A percentile compares a stretch with the other conserved stretches of the same genome.
Evolutionary conservation across 2,797 vertebrate genomes (phyloP).

Genomic region (Gambelia wislizenii): DNA sequence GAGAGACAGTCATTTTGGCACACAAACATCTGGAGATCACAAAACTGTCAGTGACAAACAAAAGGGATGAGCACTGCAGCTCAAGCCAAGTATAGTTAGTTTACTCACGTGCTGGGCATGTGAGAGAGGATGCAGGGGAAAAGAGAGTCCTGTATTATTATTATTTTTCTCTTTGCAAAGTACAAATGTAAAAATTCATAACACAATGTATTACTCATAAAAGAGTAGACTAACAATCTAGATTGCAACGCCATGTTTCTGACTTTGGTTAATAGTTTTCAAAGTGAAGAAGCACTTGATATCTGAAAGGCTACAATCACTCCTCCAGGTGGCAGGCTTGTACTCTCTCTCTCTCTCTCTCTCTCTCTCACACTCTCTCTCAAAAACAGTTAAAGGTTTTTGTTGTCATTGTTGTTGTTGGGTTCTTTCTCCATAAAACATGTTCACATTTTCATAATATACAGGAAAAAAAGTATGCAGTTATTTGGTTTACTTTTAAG

Average conservation of each 20-base stretch:
- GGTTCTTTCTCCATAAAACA: conserved; percentile 81
- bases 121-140: conserved; percentile 58
- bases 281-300: conserved; percentile 86
- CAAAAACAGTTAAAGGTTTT: conserved; percentile 81
- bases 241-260: conserved; percentile 90
- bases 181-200: conserved; percentile 94
- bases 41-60: conserved; percentile 52
- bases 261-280: conserved; percentile 99
- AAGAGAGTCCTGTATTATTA: conserved; percentile 50
- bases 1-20: conserved; percentile 75
- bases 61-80: conserved; percentile 39
- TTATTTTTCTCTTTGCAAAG: conserved; percentile 75
- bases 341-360: conserved; percentile 76
- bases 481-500: conserved; percentile 90
- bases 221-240: conserved; percentile 83
- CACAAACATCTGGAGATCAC: conserved; percentile 67
- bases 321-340: conserved; percentile 86
- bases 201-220: conserved; percentile 89
- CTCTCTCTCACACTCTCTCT: conserved; percentile 67
- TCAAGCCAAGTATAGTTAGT: conserved; percentile 60
- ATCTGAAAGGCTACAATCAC: conserved; percentile 78
- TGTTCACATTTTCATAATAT: conserved; percentile 84
- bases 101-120: conserved; percentile 47
- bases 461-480: conserved; percentile 81
- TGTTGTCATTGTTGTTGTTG: conserved; percentile 27